Percentiles rank a stretch among this genome's conserved stretches.
Evolutionary conservation across 2,888 invertebrate genomes (phyloP).

Genomic region (Agriopis aurantiaria): DNA sequence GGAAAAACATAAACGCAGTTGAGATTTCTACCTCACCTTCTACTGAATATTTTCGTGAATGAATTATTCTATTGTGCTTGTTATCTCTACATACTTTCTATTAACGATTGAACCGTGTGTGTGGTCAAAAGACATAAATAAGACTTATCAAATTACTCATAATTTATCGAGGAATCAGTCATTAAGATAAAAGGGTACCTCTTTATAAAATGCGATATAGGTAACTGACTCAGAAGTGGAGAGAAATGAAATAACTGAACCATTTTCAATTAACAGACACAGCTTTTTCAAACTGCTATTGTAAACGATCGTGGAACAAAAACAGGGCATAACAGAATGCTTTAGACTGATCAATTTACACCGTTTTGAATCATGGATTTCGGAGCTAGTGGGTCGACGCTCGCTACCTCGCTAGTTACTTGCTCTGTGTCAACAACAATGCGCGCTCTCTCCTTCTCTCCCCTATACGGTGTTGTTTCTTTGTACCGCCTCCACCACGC

Average conservation of each 20-base stretch:
- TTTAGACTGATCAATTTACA: conserved; percentile 60
- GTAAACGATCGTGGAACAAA: conserved; percentile 37
- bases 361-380: conserved; percentile 48
- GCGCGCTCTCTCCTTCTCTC: conserved; percentile 75
- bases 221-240: conserved; percentile 8
- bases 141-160: conserved; percentile 41
- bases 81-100: conserved; percentile 24
- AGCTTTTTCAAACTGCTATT: conserved; percentile 37
- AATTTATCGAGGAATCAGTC: conserved; percentile 42
- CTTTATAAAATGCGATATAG: conserved; percentile 1
- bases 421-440: conserved; percentile 81
- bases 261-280: conserved; percentile 38
- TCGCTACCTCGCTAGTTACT: conserved; percentile 55
- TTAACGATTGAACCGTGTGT: conserved; percentile 20
- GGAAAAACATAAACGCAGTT: neutral
- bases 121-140: conserved; percentile 38
- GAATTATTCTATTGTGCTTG: conserved; percentile 1
- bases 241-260: conserved; percentile 29
- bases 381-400: conserved; percentile 25
- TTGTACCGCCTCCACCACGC: conserved; percentile 65
- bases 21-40: neutral
- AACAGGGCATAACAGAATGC: conserved; percentile 56
- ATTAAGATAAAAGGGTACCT: conserved; percentile 25
- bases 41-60: neutral
- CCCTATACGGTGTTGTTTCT: conserved; percentile 72